Base-by-base conservation (phyloP, 2,888 invertebrate genomes). In the Meghimatium bilineatum region DNA sequence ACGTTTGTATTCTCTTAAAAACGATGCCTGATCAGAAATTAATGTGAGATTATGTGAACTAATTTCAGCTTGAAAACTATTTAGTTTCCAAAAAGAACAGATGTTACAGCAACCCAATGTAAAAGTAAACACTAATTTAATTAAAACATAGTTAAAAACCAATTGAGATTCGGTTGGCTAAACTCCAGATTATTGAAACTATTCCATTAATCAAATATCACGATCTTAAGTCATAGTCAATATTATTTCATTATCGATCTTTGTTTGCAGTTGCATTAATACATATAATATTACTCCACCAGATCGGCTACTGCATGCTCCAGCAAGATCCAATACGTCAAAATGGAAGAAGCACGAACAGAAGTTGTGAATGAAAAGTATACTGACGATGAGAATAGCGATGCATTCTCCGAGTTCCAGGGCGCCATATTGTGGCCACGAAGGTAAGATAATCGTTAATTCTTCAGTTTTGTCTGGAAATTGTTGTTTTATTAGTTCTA, bases 331-430 rank as follows among this genome's bases (percentile, higher is more conserved):
- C 32, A 1, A 52, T 12, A 52, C 52, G 20, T 44, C 78, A 78
- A 23, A 6, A 84, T 84, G 84, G 84, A 84, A 36, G 84, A 84
- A n/a, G 60, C 66, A 26, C 23, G 84, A 75, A 84, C 80, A 3
- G 84, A 84, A 38, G 80, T 67, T 20, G 56, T 75, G 36, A 80
- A 32, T n/a, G 84, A 78, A 17, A 84, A 84, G 56, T 84, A 84
- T 75, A 66, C 84, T 14, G 80, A 79, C 34, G 84, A 84, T 20
- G 84, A 80, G 23, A 80, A 74, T 69, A 84, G 84, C 38, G 84
- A 84, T 52, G 79, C 80, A 12, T 74, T 80, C 38, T 84, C 84
- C 10, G 84, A 84, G 56, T 67, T 66, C 36, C 84, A 84, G 49
- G 84, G 84, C 10, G 63, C 80, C 2, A 75, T 84, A 44, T 29